Evolutionary conservation across 2,888 invertebrate genomes (phyloP), one percentile per base, ranked within the genome.

Genomic region (Drosophila engyochracea): DNA sequence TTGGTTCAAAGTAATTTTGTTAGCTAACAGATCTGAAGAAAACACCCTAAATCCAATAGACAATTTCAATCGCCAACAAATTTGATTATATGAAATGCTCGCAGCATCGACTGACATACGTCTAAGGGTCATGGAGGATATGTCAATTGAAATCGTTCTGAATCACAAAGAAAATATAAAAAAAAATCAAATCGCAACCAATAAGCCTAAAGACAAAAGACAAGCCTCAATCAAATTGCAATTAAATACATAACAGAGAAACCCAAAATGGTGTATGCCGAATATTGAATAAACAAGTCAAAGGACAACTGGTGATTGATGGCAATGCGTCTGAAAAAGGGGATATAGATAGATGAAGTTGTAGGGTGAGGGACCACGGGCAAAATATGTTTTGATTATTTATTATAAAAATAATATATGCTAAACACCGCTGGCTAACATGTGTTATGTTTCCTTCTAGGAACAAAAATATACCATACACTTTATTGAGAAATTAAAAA

Each of bases 151-250:
- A 74, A 52, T 53, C 72, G 52, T 39, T 67, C 9, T 31, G 19
- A 53, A 35, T 52, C 68, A 58, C 54, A 47, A 25, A 51, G 28
- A 67, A 51, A 31, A 52, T 19, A 35, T 41, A 51, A 47, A 49
- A 33, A 5, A 4, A 51, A 51, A n/a, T 3, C n/a, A n/a, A 30
- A 52, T n/a, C 28, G 30, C 10, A 51, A 25, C 47, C 47, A 47
- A 47, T 25, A 31, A 31, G 70, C 62, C 67, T 51, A 51, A 64
- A 77, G 70, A 53, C 70, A 73, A 76, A 70, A 74, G 81, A 72
- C 74, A 84, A 75, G 73, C 69, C 72, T 82, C 79, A 89, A 85
- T 82, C 82, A 76, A 82, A 84, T 76, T 74, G 72, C 76, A 85
- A 85, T 89, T 86, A 89, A 85, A 84, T 76, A 82, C 77, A 86